A percentile compares a stretch with the other conserved stretches of the same genome.
Conservation (phyloP, 2,797 vertebrate genomes). For the Anas acuta region DNA sequence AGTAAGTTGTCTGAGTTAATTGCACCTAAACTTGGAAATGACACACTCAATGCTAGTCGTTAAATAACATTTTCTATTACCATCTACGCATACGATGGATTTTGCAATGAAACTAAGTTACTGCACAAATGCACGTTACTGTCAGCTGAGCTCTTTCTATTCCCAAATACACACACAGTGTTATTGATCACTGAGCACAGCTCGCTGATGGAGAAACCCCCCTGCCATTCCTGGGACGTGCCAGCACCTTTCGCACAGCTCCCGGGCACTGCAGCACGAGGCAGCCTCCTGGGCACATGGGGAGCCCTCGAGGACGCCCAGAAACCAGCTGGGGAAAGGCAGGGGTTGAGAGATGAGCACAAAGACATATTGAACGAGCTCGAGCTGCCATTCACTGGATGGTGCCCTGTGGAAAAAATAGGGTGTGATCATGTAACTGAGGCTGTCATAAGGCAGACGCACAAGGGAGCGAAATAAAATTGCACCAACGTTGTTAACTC, state of each 20-base stretch:
- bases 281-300: accelerated
- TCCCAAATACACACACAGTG: not conserved
- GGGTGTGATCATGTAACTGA: not conserved
- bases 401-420: not conserved
- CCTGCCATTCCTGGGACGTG: not conserved
- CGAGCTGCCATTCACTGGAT: not conserved
- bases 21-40: not conserved
- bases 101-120: not conserved
- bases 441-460: not conserved
- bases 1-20: not conserved
- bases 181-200: not conserved
- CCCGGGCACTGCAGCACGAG: accelerated
- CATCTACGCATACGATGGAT: not conserved
- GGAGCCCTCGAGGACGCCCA: not conserved
- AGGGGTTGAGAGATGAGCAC: accelerated
- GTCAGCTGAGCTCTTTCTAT: not conserved
- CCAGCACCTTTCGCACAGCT: accelerated
- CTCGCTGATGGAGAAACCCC: not conserved
- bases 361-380: not conserved
- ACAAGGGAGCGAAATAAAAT: not conserved
- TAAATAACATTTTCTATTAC: not conserved
- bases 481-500: not conserved
- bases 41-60: not conserved
- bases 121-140: not conserved
- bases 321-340: accelerated